These are phyloP conservation scores for Apogon hyalosoma DNA, from an alignment of 2,797 vertebrate genomes.

Conservation along the genomic window DNA sequence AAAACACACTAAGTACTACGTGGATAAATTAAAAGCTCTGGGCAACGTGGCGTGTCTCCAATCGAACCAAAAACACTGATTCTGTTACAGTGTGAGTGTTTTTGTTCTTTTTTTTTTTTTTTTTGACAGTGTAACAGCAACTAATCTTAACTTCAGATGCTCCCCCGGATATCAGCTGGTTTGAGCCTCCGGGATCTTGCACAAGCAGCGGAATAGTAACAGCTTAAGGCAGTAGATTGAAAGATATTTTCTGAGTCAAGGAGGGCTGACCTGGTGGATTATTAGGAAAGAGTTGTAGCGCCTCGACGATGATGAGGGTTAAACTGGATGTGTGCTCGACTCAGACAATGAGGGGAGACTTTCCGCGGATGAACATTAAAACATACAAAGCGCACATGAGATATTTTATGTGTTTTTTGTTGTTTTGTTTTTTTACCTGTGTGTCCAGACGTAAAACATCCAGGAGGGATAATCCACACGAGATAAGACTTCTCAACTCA, in stretches of 20 bases:
- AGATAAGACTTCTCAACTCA: conserved; percentile 69
- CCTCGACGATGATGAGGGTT: conserved; percentile 53
- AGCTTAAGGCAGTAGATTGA: conserved; percentile 30
- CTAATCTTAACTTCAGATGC: conserved; percentile 57
- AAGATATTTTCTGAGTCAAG: conserved; percentile 45
- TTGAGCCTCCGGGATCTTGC: conserved; percentile 26
- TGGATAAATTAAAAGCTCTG: conserved; percentile 67
- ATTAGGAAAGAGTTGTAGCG: conserved; percentile 48
- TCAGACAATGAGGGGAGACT: conserved; percentile 5
- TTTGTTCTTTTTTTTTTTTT: conserved; percentile 34
- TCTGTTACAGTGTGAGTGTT: conserved; percentile 30
- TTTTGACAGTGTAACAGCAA: conserved; percentile 27
- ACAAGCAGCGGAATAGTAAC: conserved; percentile 26
- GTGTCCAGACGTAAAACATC: conserved; percentile 73
- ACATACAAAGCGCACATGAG: conserved; percentile 6
- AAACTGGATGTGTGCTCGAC: conserved; percentile 40
- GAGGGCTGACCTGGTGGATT: conserved; percentile 62
- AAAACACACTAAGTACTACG: conserved; percentile 74
- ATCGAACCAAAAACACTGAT: conserved; percentile 28
- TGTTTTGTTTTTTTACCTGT: conserved; percentile 71
- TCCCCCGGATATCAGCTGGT: conserved; percentile 29
- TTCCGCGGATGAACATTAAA: conserved; percentile 17
- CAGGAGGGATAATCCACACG: conserved; percentile 76
- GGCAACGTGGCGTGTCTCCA: conserved; percentile 48
- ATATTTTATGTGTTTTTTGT: no score